These are phyloP conservation scores for Gallinago paraguaiae DNA, from an alignment of 2,113 vertebrate species.

Conservation along the genomic window DNA sequence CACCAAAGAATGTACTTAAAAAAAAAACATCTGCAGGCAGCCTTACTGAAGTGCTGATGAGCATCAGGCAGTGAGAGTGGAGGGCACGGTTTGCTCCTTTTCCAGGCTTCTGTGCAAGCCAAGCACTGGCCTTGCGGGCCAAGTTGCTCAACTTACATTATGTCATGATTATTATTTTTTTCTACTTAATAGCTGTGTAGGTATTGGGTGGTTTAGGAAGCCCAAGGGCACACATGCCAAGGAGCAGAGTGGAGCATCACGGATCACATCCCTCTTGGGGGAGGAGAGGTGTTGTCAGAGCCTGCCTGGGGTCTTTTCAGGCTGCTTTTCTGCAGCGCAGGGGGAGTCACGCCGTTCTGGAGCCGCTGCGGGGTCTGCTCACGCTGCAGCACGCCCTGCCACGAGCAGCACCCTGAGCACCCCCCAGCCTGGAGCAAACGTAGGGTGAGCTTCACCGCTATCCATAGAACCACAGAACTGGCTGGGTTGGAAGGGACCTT, in stretches of 20 bases:
- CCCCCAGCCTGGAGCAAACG: not conserved
- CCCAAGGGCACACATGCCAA: not conserved
- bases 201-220: not conserved
- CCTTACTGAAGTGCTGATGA: not conserved
- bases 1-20: not conserved
- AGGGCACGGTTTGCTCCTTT: not conserved
- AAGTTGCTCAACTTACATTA: not conserved
- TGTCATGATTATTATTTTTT: not conserved
- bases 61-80: not conserved
- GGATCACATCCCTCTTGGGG: accelerated
- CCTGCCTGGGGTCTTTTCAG: not conserved
- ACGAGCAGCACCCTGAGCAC: accelerated
- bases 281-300: not conserved
- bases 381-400: accelerated
- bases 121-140: not conserved
- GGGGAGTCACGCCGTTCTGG: accelerated
- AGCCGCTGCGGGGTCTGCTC: not conserved
- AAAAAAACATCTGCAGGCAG: not conserved
- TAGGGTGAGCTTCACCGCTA: not conserved
- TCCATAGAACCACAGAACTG: not conserved
- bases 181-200: not conserved
- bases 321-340: not conserved
- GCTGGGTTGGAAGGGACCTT: too few relatives aligned
- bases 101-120: not conserved
- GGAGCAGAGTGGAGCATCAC: not conserved